Conservation (phyloP, 2,888 invertebrate species). For the Erebia ligea region DNA sequence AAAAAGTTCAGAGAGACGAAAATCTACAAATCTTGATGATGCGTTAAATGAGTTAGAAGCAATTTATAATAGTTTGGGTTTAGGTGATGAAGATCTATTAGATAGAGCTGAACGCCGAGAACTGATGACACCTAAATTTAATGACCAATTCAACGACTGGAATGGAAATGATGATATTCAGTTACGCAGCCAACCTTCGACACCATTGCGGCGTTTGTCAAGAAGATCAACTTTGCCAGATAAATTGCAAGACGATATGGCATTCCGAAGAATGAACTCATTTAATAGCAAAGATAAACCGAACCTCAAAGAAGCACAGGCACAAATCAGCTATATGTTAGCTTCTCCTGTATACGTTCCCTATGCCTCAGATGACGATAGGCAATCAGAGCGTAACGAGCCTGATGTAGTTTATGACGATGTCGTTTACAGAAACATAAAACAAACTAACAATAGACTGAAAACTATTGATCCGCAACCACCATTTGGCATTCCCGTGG, state of each 20-base stretch:
- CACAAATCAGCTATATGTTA: slow-evolving; percentile 86
- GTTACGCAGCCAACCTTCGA: slow-evolving; percentile 73
- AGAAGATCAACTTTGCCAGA: slow-evolving; percentile 84
- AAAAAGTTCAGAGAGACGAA: slow-evolving; percentile 79
- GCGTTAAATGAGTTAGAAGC: slow-evolving; percentile 94
- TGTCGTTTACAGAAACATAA: slow-evolving; percentile 91
- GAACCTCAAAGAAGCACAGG: slow-evolving; percentile 65
- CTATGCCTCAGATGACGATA: slow-evolving; percentile 75
- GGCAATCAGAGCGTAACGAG: slow-evolving; percentile 85
- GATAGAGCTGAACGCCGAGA: slow-evolving; percentile 91
- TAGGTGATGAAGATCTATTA: slow-evolving; percentile 91
- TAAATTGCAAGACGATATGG: slow-evolving; percentile 90
- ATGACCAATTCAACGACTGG: slow-evolving; percentile 77
- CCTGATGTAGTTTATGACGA: slow-evolving; percentile 93
- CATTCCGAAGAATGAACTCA: slow-evolving; percentile 87
- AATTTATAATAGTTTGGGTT: slow-evolving; percentile 94
- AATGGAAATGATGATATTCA: slow-evolving; percentile 78
- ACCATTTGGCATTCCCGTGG: slow-evolving; percentile 95
- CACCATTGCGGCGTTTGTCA: slow-evolving; percentile 68
- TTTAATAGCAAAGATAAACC: slow-evolving; percentile 76
- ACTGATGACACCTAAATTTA: slow-evolving; percentile 81
- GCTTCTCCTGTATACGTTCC: slow-evolving; percentile 86
- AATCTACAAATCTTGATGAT: slow-evolving; percentile 92
- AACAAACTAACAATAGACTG: slow-evolving; percentile 88
- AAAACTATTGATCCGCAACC: slow-evolving; percentile 92